Conservation (phyloP, 1,140 invertebrate genomes). For the Hyposmocoma kahamanoa region DNA sequence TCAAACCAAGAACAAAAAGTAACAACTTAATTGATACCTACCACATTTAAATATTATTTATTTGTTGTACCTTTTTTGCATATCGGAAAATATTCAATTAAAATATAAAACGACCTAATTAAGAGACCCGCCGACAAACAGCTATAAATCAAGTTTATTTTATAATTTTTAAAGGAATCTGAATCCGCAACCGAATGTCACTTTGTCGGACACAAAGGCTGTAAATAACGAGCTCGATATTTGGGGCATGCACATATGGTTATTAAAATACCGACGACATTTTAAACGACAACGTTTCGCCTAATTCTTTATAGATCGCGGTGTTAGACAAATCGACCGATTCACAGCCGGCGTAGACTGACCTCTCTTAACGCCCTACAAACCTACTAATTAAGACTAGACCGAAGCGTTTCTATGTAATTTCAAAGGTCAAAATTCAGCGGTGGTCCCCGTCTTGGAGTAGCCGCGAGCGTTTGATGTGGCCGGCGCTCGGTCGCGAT, state of each 20-base stretch:
- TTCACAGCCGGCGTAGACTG: conserved; percentile 17
- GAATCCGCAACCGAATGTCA: conserved; percentile 20
- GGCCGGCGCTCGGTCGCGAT: conserved; percentile 37
- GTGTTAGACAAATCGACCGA: conserved; percentile 24
- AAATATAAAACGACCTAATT: conserved; percentile 5
- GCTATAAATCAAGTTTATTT: conserved; percentile 52
- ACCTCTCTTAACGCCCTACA: conserved; percentile 17
- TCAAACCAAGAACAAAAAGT: not conserved
- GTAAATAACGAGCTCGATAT: conserved; percentile 57
- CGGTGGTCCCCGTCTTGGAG: conserved; percentile 16
- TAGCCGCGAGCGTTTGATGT: conserved; percentile 40
- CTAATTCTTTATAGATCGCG: conserved; percentile 40
- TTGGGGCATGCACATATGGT: conserved; percentile 42
- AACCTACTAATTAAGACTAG: not conserved
- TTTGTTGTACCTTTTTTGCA: conserved; percentile 6
- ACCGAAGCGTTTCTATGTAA: not conserved
- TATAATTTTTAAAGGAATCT: conserved; percentile 20
- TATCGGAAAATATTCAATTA: conserved; percentile 16
- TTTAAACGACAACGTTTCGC: conserved; percentile 37
- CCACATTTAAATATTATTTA: not conserved
- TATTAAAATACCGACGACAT: conserved; percentile 58
- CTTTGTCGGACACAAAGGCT: conserved; percentile 40
- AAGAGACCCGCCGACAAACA: conserved; percentile 9
- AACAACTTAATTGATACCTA: conserved; percentile 5
- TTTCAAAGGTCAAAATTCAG: conserved; percentile 20